A percentile compares a stretch with the other conserved stretches of the same genome.
Conservation (phyloP, 2,797 vertebrate species). For the Sebastes iracundus region DNA sequence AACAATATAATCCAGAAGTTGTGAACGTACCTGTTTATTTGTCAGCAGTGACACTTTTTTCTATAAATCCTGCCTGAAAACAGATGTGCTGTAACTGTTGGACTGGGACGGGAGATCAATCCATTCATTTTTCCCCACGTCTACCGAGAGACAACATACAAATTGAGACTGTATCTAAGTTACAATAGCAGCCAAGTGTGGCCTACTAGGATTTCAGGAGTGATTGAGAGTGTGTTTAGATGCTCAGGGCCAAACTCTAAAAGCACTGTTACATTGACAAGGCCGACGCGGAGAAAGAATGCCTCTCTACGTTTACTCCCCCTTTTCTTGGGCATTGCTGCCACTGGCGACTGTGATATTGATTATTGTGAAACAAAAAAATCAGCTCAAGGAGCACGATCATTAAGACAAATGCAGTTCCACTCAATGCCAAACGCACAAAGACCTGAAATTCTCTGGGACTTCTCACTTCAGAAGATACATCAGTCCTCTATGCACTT, state of each 20-base stretch:
- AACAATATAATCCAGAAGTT: constrained; percentile 41
- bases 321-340: constrained; percentile 76
- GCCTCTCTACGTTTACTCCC: constrained; percentile 72
- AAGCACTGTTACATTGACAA: constrained; percentile 88
- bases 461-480: constrained; percentile 41
- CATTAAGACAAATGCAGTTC: constrained; percentile 84
- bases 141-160: constrained; percentile 82
- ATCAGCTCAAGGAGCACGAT: constrained; percentile 81
- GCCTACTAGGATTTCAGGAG: constrained; percentile 83
- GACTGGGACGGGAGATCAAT: constrained; percentile 77
- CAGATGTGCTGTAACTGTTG: constrained; percentile 77
- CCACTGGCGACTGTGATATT: constrained; percentile 83
- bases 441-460: constrained; percentile 51
- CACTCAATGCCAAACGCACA: constrained; percentile 76
- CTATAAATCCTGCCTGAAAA: constrained; percentile 70
- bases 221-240: constrained; percentile 88
- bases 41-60: constrained; percentile 59
- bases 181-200: constrained; percentile 84
- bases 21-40: constrained; percentile 60
- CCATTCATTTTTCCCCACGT: constrained; percentile 82
- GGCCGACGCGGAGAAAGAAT: constrained; percentile 83
- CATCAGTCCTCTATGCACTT: not conserved
- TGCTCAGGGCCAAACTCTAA: constrained; percentile 88
- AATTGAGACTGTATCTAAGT: constrained; percentile 87
- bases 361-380: constrained; percentile 85